Evolutionary conservation across 2,888 invertebrate species (phyloP).

Genomic region (Athalia circularis): DNA sequence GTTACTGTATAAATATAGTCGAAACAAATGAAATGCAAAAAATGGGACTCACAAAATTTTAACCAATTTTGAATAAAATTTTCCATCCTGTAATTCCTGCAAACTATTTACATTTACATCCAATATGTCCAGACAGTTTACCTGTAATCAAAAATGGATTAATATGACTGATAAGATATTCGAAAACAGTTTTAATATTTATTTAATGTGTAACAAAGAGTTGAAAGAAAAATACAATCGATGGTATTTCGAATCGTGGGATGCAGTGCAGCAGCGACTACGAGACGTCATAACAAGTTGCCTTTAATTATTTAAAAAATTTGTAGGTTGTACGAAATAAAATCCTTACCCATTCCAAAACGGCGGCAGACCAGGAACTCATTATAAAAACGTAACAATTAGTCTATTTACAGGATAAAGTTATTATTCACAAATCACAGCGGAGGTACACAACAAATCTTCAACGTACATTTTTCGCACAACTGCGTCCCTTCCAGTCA

Average conservation of each 20-base stretch:
- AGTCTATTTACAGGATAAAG: slow-evolving; percentile 6
- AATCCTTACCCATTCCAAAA: slow-evolving; percentile 39
- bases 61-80: slow-evolving; percentile 62
- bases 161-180: neutral
- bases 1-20: neutral
- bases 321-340: neutral
- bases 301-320: neutral
- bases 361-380: slow-evolving; percentile 28
- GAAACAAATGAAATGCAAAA: neutral
- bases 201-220: neutral
- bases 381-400: slow-evolving; percentile 11
- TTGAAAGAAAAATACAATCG: neutral
- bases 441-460: too few relatives aligned
- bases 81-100: slow-evolving; percentile 59
- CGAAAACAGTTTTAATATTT: too few relatives aligned
- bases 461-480: too few relatives aligned
- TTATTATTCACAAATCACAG: too few relatives aligned
- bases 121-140: slow-evolving; percentile 73
- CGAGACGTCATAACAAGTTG: slow-evolving; percentile 37
- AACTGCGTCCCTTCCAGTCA: too few relatives aligned
- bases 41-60: slow-evolving; percentile 58
- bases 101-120: slow-evolving; percentile 54
- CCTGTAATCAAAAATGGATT: slow-evolving; percentile 67
- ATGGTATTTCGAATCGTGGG: neutral
- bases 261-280: neutral